Percentiles rank a stretch among this genome's conserved stretches.
Conservation (phyloP, 1,140 invertebrate genomes). For the Brachystomella parvula region DNA sequence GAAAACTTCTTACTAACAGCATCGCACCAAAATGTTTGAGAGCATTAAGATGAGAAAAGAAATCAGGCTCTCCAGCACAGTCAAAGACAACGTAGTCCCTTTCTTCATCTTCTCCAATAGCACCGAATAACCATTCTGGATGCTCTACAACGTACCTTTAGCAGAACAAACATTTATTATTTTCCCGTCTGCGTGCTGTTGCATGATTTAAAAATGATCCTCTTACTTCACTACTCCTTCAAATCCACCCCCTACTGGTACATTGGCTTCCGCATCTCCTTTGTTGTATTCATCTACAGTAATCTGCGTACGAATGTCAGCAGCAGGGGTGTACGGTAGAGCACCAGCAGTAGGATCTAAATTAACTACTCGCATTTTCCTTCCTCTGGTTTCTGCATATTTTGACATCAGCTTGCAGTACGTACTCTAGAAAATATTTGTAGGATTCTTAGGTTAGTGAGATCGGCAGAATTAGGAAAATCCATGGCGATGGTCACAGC, state of each 20-base stretch:
- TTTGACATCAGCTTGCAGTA: constrained; percentile 31
- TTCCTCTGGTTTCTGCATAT: constrained; percentile 26
- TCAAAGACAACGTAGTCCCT: constrained; percentile 29
- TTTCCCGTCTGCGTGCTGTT: too few species aligned
- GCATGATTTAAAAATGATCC: too few species aligned
- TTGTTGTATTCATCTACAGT: constrained; percentile 20
- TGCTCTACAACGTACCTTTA: constrained; percentile 27
- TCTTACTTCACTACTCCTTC: constrained; percentile 22
- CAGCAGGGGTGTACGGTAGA: constrained; percentile 19
- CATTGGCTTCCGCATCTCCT: constrained; percentile 12
- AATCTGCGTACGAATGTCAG: constrained; percentile 26
- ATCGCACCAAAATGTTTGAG: constrained; percentile 23
- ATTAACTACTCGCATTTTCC: constrained; percentile 29
- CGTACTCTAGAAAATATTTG: constrained; percentile 26
- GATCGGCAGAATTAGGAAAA: not conserved
- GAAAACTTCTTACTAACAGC: constrained; percentile 28
- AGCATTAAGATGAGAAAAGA: constrained; percentile 19
- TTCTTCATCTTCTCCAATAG: constrained; percentile 24
- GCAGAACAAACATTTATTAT: not conserved
- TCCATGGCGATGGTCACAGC: not conserved
- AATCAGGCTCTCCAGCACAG: constrained; percentile 24
- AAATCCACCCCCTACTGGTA: constrained; percentile 24
- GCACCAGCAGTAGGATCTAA: constrained; percentile 16
- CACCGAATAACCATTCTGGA: constrained; percentile 28
- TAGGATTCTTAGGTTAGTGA: constrained; percentile 5